Percentiles rank a stretch among this genome's conserved stretches.
phyloP scores from a whole-genome alignment of 2,888 invertebrate species.

The Patella depressa region DNA sequence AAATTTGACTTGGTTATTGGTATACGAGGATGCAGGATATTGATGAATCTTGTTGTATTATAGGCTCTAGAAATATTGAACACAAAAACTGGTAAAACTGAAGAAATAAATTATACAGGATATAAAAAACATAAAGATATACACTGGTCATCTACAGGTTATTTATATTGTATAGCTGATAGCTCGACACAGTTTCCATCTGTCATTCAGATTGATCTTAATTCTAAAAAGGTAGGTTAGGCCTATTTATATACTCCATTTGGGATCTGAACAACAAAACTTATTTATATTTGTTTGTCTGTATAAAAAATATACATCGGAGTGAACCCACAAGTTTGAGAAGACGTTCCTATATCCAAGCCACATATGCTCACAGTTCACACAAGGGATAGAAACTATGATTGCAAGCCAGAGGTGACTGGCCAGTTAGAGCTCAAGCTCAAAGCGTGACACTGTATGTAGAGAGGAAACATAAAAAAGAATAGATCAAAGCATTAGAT shows the following conservation, averaged over 20 bases:
- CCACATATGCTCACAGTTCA: no score
- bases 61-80: slow-evolving; percentile 33
- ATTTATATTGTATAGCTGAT: slow-evolving; percentile 63
- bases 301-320: background rate
- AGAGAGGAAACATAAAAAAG: no score
- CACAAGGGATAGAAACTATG: no score
- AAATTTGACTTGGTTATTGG: no score
- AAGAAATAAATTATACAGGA: slow-evolving; percentile 52
- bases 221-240: slow-evolving; percentile 47
- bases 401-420: no score
- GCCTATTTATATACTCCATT: no score
- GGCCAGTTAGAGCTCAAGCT: background rate
- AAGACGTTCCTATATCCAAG: no score
- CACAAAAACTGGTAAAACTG: slow-evolving; percentile 40
- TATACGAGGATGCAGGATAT: no score
- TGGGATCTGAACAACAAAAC: background rate
- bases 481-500: no score
- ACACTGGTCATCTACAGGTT: slow-evolving; percentile 48
- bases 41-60: no score
- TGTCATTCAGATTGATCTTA: slow-evolving; percentile 59
- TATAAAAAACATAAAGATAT: slow-evolving; percentile 46
- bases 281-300: slow-evolving; percentile 14
- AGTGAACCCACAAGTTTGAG: no score
- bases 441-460: no score
- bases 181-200: slow-evolving; percentile 62